Evolutionary conservation across 2,888 invertebrate genomes (phyloP).

Genomic region (Apeira syringaria): DNA sequence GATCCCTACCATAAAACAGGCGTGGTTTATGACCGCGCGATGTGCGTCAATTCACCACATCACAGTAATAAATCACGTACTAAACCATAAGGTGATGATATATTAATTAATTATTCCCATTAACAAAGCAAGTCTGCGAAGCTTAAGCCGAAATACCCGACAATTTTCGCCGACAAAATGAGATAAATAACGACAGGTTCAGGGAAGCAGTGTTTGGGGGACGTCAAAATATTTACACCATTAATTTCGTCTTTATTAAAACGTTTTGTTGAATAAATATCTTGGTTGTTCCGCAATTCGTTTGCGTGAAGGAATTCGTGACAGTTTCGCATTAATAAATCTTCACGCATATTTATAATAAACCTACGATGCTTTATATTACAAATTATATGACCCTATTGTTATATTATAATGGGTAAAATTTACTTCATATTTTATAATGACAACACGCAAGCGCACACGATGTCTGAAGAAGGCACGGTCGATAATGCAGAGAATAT

Average conservation of each 20-base stretch:
- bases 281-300: background rate
- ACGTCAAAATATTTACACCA: slow-evolving; percentile 20
- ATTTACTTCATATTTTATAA: too few species aligned
- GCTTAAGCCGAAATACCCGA: slow-evolving; percentile 15
- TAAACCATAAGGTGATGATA: slow-evolving; percentile 20
- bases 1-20: too few species aligned
- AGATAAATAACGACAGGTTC: slow-evolving; percentile 13
- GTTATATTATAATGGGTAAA: too few species aligned
- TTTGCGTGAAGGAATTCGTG: background rate
- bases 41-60: slow-evolving; percentile 18
- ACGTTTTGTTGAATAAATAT: slow-evolving; percentile 16
- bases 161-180: slow-evolving; percentile 17
- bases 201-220: slow-evolving; percentile 6
- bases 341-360: too few species aligned
- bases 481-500: too few species aligned
- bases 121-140: slow-evolving; percentile 17
- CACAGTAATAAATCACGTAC: slow-evolving; percentile 15
- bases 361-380: too few species aligned
- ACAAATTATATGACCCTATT: too few species aligned
- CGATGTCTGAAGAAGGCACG: too few species aligned
- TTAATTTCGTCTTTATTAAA: slow-evolving; percentile 20
- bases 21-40: background rate
- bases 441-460: too few species aligned
- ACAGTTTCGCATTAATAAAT: background rate
- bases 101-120: slow-evolving; percentile 22